Conservation (phyloP, 2,113 vertebrate genomes). For the Opisthocomus hoazin region DNA sequence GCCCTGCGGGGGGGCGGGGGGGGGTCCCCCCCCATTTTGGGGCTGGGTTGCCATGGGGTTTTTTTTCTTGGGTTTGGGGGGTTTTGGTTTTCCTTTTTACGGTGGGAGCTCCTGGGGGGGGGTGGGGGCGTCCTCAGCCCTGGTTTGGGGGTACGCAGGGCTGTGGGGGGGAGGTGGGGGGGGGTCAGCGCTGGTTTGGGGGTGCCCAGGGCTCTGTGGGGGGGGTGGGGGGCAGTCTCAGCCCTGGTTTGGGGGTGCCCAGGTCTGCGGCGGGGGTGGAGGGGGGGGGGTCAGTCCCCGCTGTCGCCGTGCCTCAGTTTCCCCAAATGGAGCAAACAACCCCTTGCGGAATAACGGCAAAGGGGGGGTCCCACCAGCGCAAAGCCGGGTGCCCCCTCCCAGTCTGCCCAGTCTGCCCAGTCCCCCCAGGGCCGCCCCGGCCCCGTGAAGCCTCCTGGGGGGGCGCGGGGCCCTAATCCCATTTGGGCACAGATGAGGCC, state of each 20-base stretch:
- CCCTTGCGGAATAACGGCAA: too few species aligned
- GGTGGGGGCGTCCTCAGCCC: too few species aligned
- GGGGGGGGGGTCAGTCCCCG: not conserved
- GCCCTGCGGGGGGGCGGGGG: not conserved
- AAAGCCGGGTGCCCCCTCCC: not conserved
- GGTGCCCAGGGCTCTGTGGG: not conserved
- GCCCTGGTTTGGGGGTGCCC: not conserved
- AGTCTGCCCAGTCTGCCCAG: not conserved
- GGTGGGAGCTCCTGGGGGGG: too few species aligned
- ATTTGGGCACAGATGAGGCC: not conserved
- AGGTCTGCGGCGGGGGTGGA: too few species aligned
- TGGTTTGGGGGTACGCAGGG: too few species aligned
- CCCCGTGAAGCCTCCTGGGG: not conserved
- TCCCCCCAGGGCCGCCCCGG: not conserved
- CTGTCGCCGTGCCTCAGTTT: not conserved
- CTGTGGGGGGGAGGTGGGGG: too few species aligned
- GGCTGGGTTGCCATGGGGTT: too few species aligned
- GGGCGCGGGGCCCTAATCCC: not conserved
- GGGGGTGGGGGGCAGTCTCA: too few species aligned
- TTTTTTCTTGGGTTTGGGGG: not conserved
- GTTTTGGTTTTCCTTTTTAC: not conserved
- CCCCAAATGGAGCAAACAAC: not conserved
- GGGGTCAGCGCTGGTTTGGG: not conserved
- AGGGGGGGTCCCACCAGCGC: not conserved
- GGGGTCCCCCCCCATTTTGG: too few species aligned